Evolutionary conservation across 2,888 invertebrate species (phyloP).

Genomic region (Cerastis rubricosa): DNA sequence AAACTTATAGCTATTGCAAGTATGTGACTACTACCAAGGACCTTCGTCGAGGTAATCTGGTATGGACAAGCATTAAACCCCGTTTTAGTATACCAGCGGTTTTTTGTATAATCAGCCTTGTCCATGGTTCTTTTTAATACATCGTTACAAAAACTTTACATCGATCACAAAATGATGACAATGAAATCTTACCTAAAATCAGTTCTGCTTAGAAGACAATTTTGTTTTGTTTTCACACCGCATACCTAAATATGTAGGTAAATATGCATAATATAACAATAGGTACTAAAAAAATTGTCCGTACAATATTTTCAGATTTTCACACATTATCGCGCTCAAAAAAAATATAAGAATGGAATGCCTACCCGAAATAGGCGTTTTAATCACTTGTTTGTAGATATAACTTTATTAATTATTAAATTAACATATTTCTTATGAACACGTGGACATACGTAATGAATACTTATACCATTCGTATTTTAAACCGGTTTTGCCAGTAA

Average conservation of each 20-base stretch:
- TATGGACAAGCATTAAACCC: neutral
- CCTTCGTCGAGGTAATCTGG: slow-evolving; percentile 28
- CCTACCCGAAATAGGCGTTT: neutral
- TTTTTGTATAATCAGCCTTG: slow-evolving; percentile 19
- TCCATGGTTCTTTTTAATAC: slow-evolving; percentile 9
- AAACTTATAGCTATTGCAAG: slow-evolving; percentile 6
- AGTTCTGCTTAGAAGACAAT: neutral
- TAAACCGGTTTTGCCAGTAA: neutral
- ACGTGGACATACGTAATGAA: neutral
- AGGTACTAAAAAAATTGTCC: neutral
- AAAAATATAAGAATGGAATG: neutral
- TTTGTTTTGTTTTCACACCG: neutral
- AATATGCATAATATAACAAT: neutral
- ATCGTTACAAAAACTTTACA: slow-evolving; percentile 1
- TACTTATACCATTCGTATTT: neutral
- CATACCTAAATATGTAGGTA: neutral
- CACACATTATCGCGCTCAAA: neutral
- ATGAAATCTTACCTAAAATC: neutral
- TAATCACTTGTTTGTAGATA: too few relatives aligned
- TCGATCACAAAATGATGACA: neutral
- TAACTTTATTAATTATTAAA: neutral
- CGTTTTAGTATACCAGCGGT: slow-evolving; percentile 7
- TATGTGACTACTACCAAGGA: slow-evolving; percentile 16
- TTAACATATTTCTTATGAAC: neutral
- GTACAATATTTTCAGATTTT: neutral